Conservation (phyloP, 2,113 vertebrate genomes). For the Thymallus thymallus region DNA sequence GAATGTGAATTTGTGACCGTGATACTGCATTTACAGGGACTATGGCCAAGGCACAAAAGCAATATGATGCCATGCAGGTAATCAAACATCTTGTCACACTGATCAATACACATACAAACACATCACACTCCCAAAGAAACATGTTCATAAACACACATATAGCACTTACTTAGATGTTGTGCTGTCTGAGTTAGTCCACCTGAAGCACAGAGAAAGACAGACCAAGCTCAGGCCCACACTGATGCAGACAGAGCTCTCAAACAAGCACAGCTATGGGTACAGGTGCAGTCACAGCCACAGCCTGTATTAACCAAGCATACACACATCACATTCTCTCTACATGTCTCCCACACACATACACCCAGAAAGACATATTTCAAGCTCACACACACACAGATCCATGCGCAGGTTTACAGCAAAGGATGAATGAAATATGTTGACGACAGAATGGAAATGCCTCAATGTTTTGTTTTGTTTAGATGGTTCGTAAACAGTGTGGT, state of each 20-base stretch:
- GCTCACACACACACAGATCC: neutral
- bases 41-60: slow-evolving; percentile 20
- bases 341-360: neutral
- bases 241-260: slow-evolving; percentile 27
- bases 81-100: slow-evolving; percentile 25
- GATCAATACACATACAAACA: slow-evolving; percentile 32
- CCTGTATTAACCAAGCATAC: slow-evolving; percentile 30
- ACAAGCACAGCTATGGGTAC: slow-evolving; percentile 22
- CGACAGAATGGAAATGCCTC: neutral
- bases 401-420: slow-evolving; percentile 30
- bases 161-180: slow-evolving; percentile 84
- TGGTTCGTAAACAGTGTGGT: slow-evolving; percentile 23
- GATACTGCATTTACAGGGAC: slow-evolving; percentile 14
- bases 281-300: slow-evolving; percentile 12
- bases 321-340: slow-evolving; percentile 23
- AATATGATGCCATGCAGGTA: slow-evolving; percentile 55
- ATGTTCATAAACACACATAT: slow-evolving; percentile 38
- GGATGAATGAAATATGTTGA: neutral
- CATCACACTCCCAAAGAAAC: slow-evolving; percentile 5
- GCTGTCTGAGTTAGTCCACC: slow-evolving; percentile 86
- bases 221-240: slow-evolving; percentile 58
- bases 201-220: slow-evolving; percentile 63
- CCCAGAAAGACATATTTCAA: slow-evolving; percentile 1
- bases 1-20: neutral
- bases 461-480: neutral